Evolutionary conservation across 2,888 invertebrate genomes (phyloP), one percentile per base, ranked within the genome.

Genomic region (Athetis lepigone): DNA sequence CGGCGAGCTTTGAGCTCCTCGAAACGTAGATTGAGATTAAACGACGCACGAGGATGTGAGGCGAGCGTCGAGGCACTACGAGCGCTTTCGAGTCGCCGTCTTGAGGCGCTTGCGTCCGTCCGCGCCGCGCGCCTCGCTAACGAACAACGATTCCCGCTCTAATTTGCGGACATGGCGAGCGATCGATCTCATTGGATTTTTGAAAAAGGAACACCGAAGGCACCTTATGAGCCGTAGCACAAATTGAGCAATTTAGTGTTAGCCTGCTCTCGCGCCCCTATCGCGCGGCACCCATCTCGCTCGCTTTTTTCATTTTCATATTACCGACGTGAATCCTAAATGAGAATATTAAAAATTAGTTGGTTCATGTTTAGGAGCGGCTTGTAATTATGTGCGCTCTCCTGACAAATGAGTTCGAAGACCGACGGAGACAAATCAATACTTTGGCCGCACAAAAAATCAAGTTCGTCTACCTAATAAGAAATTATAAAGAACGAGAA

Each of bases 171-270:
- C 93, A 93, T 91, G 92, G 92, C 91, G 86, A 90, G 89, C 93
- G 93, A 95, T 95, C 93, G 94, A 95, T 93, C 94, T 94, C 90
- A 92, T 94, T 93, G 91, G 92, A 91, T 92, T 94, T 94, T 94
- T 91, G 87, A 90, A 92, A 94, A 94, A 93, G 88, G 87, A 91
- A 90, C 86, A 79, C 81, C 87, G 84, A 89, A 88, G 83, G 87
- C 88, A 85, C 86, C 88, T 92, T 89, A 90, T 90, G 91, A 89
- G 88, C 86, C 81, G 82, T 85, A 82, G 87, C 92, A 92, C 94
- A 93, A 94, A 94, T 95, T 94, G 94, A 94, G 93, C 93, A 93
- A 94, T 94, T 94, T 91, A 88, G 84, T 88, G 91, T 90, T 85
- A 72, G 77, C 92, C 81, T 83, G 85, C 88, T 93, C 88, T 68